phyloP scores from a whole-genome alignment of 2,797 vertebrate genomes.

The Falco biarmicus region DNA sequence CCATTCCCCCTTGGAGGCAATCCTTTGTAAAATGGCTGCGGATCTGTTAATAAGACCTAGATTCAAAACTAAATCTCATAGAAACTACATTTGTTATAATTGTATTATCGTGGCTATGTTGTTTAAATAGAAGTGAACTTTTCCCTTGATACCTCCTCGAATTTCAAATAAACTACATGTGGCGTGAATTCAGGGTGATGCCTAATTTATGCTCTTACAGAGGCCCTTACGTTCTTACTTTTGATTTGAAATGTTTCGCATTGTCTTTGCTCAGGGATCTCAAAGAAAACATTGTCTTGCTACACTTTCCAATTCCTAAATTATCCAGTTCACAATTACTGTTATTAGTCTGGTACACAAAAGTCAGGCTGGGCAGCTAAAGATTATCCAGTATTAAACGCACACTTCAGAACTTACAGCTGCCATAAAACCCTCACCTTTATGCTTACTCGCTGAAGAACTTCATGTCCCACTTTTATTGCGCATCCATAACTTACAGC shows the following conservation, averaged over 20 bases:
- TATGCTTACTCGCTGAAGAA: not conserved
- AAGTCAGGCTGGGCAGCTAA: not conserved
- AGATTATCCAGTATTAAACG: not conserved
- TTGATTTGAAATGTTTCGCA: not conserved
- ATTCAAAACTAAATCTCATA: not conserved
- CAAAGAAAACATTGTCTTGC: not conserved
- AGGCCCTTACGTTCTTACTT: not conserved
- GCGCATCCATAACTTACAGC: constrained; percentile 24
- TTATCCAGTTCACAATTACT: not conserved
- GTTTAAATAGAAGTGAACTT: not conserved
- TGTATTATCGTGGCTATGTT: not conserved
- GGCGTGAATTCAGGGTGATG: not conserved
- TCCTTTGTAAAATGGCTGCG: not conserved
- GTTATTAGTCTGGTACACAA: not conserved
- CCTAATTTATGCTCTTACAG: not conserved
- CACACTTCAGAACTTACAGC: constrained; percentile 12
- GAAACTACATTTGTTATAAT: not conserved
- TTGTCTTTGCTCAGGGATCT: not conserved
- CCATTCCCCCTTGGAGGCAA: not conserved
- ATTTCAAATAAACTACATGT: not conserved
- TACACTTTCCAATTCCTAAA: not conserved
- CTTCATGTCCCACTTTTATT: constrained; percentile 30
- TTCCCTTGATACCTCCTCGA: not conserved
- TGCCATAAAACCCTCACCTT: constrained; percentile 47
- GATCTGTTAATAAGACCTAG: not conserved